Evolutionary conservation across 2,888 invertebrate genomes (phyloP).

Genomic region (Linnaemya vulpina): DNA sequence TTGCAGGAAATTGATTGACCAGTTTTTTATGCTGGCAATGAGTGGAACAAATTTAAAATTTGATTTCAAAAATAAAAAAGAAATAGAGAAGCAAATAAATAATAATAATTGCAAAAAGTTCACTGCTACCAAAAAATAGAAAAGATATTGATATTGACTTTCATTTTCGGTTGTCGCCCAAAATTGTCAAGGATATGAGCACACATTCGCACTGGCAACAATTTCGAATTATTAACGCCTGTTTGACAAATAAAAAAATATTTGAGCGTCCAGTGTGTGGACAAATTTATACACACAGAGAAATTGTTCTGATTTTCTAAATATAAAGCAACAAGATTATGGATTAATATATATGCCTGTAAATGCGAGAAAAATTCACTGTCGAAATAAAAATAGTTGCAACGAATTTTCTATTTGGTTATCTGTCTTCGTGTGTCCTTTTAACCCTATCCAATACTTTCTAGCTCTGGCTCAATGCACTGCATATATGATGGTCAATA

Average conservation of each 20-base stretch:
- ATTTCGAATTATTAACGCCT: slow-evolving; percentile 39
- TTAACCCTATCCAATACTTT: too few relatives aligned
- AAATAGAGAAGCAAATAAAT: not conserved
- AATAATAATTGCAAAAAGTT: slow-evolving; percentile 17
- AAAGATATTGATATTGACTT: slow-evolving; percentile 55
- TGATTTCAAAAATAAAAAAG: slow-evolving; percentile 10
- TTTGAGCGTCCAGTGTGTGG: not conserved
- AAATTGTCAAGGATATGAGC: slow-evolving; percentile 1
- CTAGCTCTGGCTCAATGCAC: too few relatives aligned
- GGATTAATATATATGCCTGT: too few relatives aligned
- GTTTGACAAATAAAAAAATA: slow-evolving; percentile 25
- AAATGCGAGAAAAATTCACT: too few relatives aligned
- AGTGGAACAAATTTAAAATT: slow-evolving; percentile 43
- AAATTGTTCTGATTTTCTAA: too few relatives aligned
- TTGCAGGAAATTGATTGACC: slow-evolving; percentile 58
- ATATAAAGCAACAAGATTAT: too few relatives aligned
- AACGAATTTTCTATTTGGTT: too few relatives aligned
- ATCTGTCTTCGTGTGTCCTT: too few relatives aligned
- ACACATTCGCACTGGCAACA: slow-evolving; percentile 23
- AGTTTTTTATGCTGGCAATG: slow-evolving; percentile 55
- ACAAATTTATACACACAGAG: slow-evolving; percentile 7
- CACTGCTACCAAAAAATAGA: slow-evolving; percentile 47
- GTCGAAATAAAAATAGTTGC: too few relatives aligned
- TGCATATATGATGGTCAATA: too few relatives aligned
- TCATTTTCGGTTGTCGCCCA: slow-evolving; percentile 51